Base-by-base conservation (phyloP, 2,113 vertebrate genomes). In the Pongo abelii region DNA sequence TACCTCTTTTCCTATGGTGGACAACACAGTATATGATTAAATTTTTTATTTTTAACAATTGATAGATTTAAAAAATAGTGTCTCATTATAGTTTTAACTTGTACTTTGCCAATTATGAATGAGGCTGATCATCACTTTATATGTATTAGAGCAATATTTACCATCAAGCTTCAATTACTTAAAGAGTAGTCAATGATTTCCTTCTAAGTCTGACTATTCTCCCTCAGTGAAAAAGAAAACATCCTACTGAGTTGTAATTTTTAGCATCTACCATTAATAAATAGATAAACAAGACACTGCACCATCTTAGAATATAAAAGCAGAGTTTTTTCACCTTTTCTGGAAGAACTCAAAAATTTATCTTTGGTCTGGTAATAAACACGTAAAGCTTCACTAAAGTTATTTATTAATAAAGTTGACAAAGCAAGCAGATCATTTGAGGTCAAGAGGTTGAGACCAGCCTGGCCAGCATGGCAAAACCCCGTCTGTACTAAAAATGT, bases 221-320 rank as follows among this genome's bases (percentile, higher is more conserved):
- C 13, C 52, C 43, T 89, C 35, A 40, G 32, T 86, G 13, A 57
- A 61, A 83, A 91, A 80, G 57, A 59, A 69, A 78, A 10, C 22
- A 2, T 93, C 40, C 70, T 80, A 32, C 40, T 52, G n/a, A 89
- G 40, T 89, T 96, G 10, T 78, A 94, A 94, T 52, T 95, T 84
- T 69, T 70, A 91, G 20, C 25, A 78, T 32, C 18, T 96, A 43
- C 11, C 11, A 67, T 70, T 93, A 84, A 75, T 74, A 91, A 78
- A 72, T 20, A 94, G 61, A 38, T 35, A 50, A 50, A 46, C 23
- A 67, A 89, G 69, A 69, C 27, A 43, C n/a, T 84, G 23, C 7
- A 88, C n/a, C 35, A 77, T 43, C 85, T 90, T 92, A 92, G 64
- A 84, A 77, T 97, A 80, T 50, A 84, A 95, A 97, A 77, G 43